Percentiles rank a stretch among this genome's conserved stretches.
Conservation (phyloP, 2,797 vertebrate species). For the Anabacerthia variegaticeps region DNA sequence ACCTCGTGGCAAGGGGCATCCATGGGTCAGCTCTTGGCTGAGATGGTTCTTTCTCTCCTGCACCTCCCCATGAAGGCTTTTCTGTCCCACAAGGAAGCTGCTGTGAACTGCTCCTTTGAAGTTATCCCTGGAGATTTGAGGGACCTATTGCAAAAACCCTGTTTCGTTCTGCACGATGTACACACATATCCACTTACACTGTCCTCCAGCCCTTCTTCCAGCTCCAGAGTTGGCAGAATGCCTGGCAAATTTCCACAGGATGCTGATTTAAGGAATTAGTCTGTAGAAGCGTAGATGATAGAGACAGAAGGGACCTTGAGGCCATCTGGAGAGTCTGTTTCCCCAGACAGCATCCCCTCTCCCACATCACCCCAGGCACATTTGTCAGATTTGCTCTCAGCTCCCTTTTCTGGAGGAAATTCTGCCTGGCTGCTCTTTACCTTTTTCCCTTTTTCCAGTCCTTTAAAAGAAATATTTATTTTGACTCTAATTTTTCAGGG, state of each 20-base stretch:
- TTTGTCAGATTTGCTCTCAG: neutral
- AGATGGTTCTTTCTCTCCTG: neutral
- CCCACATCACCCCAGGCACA: neutral
- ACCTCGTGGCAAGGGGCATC: neutral
- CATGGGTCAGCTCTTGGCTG: rapidly evolving
- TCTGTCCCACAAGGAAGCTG: neutral
- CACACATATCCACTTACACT: neutral
- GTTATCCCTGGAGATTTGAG: neutral
- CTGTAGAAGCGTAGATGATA: neutral
- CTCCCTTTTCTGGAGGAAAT: neutral
- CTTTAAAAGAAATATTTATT: neutral
- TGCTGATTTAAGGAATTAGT: neutral
- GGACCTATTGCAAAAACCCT: neutral
- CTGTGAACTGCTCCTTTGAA: neutral
- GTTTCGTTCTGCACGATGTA: neutral
- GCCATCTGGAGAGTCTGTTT: neutral
- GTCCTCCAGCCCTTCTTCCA: neutral
- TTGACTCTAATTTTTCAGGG: neutral
- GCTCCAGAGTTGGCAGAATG: neutral
- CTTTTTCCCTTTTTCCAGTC: neutral
- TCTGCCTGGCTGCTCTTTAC: neutral
- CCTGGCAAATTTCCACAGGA: neutral
- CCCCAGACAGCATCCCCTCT: neutral
- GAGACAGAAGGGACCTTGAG: constrained; percentile 15
- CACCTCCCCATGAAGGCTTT: neutral